These are phyloP conservation scores for Ochotona princeps DNA, from an alignment of 2,113 vertebrate genomes.

Conservation along the genomic window DNA sequence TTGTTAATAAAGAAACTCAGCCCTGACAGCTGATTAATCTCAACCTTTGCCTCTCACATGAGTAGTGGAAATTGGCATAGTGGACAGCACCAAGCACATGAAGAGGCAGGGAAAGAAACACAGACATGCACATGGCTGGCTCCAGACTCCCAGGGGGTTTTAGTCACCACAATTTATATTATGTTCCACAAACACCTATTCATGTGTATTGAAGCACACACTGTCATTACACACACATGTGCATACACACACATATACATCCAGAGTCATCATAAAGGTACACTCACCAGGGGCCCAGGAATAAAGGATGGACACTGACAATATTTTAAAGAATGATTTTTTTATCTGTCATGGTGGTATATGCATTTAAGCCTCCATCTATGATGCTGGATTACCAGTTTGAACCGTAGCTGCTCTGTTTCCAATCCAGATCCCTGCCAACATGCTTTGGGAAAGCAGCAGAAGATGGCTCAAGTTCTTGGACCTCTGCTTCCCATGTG, in stretches of 20 bases:
- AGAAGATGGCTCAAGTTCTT: no score
- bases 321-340: conserved; percentile 27
- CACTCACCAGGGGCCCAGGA: background rate
- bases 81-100: background rate
- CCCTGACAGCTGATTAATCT: conserved; percentile 18
- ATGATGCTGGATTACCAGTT: no score
- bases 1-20: conserved; percentile 53
- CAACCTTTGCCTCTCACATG: conserved; percentile 14
- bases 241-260: background rate
- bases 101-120: background rate
- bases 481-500: no score
- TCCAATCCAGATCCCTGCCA: no score
- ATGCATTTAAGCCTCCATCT: no score
- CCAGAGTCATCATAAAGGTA: background rate
- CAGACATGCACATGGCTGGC: background rate
- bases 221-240: background rate
- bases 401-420: no score
- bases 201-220: background rate
- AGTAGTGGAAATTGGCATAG: background rate
- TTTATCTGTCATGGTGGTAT: no score
- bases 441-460: no score
- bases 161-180: background rate
- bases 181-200: background rate
- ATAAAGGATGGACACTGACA: background rate
- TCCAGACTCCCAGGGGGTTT: background rate